Percentiles rank a stretch among this genome's conserved stretches.
phyloP scores from a whole-genome alignment of 2,113 vertebrate genomes.

The Poicephalus meyeri region DNA sequence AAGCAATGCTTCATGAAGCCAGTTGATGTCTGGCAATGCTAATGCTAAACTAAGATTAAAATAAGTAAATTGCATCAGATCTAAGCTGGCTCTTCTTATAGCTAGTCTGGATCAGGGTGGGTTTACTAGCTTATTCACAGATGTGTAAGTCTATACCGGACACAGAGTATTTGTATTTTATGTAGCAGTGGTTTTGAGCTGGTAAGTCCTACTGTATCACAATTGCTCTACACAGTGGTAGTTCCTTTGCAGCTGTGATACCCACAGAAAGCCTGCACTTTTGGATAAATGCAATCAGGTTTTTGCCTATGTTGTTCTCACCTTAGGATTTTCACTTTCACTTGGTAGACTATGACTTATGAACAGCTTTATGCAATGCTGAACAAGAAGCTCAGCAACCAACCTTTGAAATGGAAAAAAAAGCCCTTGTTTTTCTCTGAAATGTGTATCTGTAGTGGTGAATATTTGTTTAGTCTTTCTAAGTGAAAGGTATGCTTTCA shows the following conservation, averaged over 20 bases:
- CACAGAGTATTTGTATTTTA: background rate
- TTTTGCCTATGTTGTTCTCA: background rate
- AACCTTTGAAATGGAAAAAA: background rate
- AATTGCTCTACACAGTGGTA: fast-evolving
- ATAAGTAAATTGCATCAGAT: background rate
- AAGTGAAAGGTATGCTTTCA: background rate
- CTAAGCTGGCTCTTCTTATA: background rate
- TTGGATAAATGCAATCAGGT: background rate
- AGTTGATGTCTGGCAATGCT: background rate
- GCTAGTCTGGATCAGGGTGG: background rate
- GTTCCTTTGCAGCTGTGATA: background rate
- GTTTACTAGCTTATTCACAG: background rate
- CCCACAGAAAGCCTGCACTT: background rate
- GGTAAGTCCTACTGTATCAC: background rate
- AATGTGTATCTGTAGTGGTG: background rate
- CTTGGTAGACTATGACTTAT: background rate
- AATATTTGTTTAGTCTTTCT: background rate
- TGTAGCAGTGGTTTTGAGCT: background rate
- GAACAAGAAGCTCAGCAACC: background rate
- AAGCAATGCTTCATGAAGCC: background rate
- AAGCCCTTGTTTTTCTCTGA: fast-evolving
- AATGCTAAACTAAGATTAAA: background rate
- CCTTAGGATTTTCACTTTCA: background rate
- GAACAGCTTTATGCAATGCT: background rate
- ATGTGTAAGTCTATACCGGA: background rate